These are phyloP conservation scores for Zeus faber DNA, from an alignment of 2,113 vertebrate species.

Conservation along the genomic window DNA sequence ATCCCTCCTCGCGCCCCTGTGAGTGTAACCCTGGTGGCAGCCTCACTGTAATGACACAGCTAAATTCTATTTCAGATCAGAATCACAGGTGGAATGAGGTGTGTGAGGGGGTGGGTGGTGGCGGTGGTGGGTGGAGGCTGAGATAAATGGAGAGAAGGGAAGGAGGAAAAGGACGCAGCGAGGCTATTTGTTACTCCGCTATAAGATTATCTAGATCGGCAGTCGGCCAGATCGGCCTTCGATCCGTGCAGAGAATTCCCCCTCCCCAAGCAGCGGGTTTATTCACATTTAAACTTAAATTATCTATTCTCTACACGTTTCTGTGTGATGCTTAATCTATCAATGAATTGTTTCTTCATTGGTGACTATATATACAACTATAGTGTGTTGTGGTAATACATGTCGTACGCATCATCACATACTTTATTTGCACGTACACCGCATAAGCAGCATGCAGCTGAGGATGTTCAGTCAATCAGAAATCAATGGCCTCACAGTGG, in stretches of 20 bases:
- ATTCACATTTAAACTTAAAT: not conserved
- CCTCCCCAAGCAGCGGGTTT: constrained; percentile 10
- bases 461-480: too few species aligned
- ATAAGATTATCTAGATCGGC: constrained; percentile 51
- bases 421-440: too few species aligned
- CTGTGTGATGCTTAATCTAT: too few species aligned
- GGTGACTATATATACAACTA: too few species aligned
- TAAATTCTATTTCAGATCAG: constrained; percentile 51
- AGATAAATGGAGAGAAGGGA: constrained; percentile 37
- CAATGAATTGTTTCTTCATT: too few species aligned
- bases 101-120: not conserved
- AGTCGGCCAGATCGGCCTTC: constrained; percentile 33
- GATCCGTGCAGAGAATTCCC: constrained; percentile 23
- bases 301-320: too few species aligned
- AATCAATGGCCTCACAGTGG: too few species aligned
- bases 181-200: constrained; percentile 48
- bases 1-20: constrained; percentile 14
- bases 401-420: too few species aligned
- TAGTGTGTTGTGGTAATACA: too few species aligned
- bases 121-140: constrained; percentile 3
- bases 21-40: constrained; percentile 27
- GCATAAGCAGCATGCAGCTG: too few species aligned
- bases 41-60: constrained; percentile 38
- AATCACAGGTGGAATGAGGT: constrained; percentile 26
- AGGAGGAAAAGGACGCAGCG: constrained; percentile 32